Conservation (phyloP, 1,140 invertebrate species). For the Leucophenga varia region DNA sequence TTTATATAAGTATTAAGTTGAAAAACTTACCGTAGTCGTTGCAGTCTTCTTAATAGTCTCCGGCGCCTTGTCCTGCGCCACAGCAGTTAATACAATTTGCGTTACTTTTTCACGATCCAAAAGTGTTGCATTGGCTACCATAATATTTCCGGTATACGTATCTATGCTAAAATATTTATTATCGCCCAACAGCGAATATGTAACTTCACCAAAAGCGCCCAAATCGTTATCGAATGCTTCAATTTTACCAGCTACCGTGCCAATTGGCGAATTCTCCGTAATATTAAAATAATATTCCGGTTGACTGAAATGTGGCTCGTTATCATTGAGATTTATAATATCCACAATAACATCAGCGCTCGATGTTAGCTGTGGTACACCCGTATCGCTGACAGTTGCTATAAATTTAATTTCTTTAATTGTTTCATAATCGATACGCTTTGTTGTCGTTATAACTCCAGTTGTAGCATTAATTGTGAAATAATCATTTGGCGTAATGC, state of each 20-base stretch:
- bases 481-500: slow-evolving; percentile 62
- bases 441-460: slow-evolving; percentile 76
- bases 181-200: slow-evolving; percentile 76
- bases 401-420: slow-evolving; percentile 75
- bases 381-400: slow-evolving; percentile 79
- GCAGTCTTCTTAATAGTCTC: slow-evolving; percentile 66
- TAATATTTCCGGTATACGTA: slow-evolving; percentile 74
- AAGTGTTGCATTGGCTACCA: slow-evolving; percentile 68
- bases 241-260: slow-evolving; percentile 70
- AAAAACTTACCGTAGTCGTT: slow-evolving; percentile 69
- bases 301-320: slow-evolving; percentile 75
- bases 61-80: slow-evolving; percentile 78
- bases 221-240: slow-evolving; percentile 74
- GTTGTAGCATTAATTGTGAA: slow-evolving; percentile 77
- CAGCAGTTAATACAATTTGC: slow-evolving; percentile 74
- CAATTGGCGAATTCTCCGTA: slow-evolving; percentile 72
- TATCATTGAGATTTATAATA: slow-evolving; percentile 85
- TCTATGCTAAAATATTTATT: slow-evolving; percentile 72
- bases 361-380: slow-evolving; percentile 73
- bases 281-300: slow-evolving; percentile 69
- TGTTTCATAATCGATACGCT: slow-evolving; percentile 81
- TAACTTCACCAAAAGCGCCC: slow-evolving; percentile 72
- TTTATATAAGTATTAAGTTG: not conserved
- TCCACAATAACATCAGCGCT: slow-evolving; percentile 73
- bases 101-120: slow-evolving; percentile 78